A percentile compares a stretch with the other conserved stretches of the same genome.
Evolutionary conservation across 2,113 vertebrate species (phyloP).

Genomic region (Sebastes schlegelii): DNA sequence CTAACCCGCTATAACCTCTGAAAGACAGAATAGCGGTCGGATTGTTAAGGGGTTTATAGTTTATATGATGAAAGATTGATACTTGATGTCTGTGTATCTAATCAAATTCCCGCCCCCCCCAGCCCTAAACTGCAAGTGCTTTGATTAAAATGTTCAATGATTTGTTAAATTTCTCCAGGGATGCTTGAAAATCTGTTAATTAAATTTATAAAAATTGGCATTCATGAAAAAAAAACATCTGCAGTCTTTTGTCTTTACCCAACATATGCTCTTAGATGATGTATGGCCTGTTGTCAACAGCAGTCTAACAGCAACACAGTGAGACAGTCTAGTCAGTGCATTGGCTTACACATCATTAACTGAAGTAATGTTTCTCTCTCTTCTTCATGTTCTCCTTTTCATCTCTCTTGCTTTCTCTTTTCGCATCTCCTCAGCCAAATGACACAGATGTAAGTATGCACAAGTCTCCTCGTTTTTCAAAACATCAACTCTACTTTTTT

Average conservation of each 20-base stretch:
- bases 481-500: conserved; percentile 8
- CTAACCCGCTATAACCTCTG: too few relatives aligned
- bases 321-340: conserved; percentile 18
- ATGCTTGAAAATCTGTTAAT: neutral
- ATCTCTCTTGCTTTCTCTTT: conserved; percentile 29
- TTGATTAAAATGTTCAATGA: neutral
- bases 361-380: conserved; percentile 44
- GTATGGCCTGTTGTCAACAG: neutral
- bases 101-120: too few relatives aligned
- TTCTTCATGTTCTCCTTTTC: conserved; percentile 14
- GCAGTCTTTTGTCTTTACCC: neutral
- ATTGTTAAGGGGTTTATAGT: too few relatives aligned
- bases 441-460: conserved; percentile 79
- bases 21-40: too few relatives aligned
- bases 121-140: too few relatives aligned
- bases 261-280: neutral
- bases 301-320: conserved; percentile 12
- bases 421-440: conserved; percentile 64
- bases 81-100: too few relatives aligned
- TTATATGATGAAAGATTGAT: too few relatives aligned
- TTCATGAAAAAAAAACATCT: neutral
- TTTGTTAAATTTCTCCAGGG: neutral
- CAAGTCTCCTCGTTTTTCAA: conserved; percentile 22
- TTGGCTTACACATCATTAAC: conserved; percentile 37
- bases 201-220: neutral